Evolutionary conservation across 1,140 invertebrate species (phyloP).

Genomic region (Magallana ariakensis): DNA sequence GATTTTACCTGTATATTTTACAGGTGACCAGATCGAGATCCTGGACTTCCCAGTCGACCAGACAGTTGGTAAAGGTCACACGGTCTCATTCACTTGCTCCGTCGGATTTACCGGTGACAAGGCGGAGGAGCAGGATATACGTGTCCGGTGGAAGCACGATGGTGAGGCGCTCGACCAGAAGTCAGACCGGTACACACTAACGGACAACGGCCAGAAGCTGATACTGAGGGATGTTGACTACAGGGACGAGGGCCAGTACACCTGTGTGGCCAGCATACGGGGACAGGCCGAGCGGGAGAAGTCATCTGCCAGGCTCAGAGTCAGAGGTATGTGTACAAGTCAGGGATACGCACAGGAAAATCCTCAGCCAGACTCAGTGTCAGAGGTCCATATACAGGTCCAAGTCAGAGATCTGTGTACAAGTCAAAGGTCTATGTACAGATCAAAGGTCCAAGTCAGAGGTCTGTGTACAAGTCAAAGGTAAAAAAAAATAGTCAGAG

Average conservation of each 20-base stretch:
- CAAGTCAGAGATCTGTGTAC: too few relatives aligned
- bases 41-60: conserved; percentile 38
- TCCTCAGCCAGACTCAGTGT: too few relatives aligned
- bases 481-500: too few relatives aligned
- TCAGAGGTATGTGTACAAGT: conserved; percentile 85
- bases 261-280: conserved; percentile 93
- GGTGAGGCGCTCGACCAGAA: conserved; percentile 56
- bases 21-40: conserved; percentile 44
- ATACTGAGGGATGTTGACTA: conserved; percentile 96
- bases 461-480: too few relatives aligned
- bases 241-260: conserved; percentile 95
- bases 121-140: conserved; percentile 52
- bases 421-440: too few relatives aligned
- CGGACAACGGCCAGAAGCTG: conserved; percentile 81
- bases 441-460: too few relatives aligned
- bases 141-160: conserved; percentile 66
- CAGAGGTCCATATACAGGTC: too few relatives aligned
- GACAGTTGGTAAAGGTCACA: conserved; percentile 47
- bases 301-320: conserved; percentile 90
- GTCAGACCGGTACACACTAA: conserved; percentile 50
- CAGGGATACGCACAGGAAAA: too few relatives aligned
- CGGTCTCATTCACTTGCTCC: conserved; percentile 45
- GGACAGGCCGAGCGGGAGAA: conserved; percentile 85
- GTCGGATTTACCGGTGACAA: conserved; percentile 27
- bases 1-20: not conserved